phyloP scores from a whole-genome alignment of 1,140 invertebrate species.

The Hirudo medicinalis region DNA sequence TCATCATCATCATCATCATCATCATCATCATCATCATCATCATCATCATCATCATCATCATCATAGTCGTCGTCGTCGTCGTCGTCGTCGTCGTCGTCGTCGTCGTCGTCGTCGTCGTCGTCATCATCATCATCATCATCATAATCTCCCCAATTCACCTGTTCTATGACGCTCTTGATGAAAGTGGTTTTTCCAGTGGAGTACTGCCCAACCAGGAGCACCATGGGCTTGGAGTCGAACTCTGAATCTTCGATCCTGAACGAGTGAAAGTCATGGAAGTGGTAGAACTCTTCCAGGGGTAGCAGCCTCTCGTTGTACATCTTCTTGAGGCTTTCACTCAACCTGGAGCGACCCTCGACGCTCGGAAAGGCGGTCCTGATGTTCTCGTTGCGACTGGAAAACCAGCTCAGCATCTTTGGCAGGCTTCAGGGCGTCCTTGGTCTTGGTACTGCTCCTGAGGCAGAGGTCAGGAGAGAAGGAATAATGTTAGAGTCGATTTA shows the following conservation, averaged over 20 bases:
- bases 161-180: neutral
- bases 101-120: slow-evolving; percentile 3
- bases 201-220: slow-evolving; percentile 24
- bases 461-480: no score
- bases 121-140: slow-evolving; percentile 9
- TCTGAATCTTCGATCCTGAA: slow-evolving; percentile 12
- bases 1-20: no score
- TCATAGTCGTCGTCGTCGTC: neutral
- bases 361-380: no score
- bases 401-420: no score
- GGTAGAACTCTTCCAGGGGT: slow-evolving; percentile 14
- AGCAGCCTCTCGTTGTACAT: slow-evolving; percentile 15
- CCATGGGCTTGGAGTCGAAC: slow-evolving; percentile 23
- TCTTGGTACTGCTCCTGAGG: no score
- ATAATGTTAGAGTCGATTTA: no score
- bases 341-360: neutral
- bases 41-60: slow-evolving; percentile 8
- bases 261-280: slow-evolving; percentile 19
- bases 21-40: slow-evolving; percentile 8
- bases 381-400: no score
- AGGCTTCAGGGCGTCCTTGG: no score
- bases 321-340: slow-evolving; percentile 1
- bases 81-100: neutral
- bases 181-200: slow-evolving; percentile 23
- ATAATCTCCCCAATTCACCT: neutral